Percentiles rank a stretch among this genome's conserved stretches.
Conservation (phyloP, 2,888 invertebrate genomes). For the Morinoia aosen region DNA sequence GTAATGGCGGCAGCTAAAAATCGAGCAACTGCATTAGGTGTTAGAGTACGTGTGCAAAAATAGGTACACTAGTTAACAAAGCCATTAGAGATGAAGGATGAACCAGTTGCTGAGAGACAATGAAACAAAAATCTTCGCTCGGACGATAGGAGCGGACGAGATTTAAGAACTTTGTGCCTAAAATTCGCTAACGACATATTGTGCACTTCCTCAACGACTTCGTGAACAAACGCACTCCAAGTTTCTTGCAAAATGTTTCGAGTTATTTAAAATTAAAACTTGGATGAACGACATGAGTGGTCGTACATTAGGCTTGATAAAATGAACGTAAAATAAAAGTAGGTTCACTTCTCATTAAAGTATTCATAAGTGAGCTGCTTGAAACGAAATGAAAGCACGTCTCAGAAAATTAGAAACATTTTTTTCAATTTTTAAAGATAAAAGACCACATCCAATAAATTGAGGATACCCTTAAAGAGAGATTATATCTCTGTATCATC, state of each 20-base stretch:
- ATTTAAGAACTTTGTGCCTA: background rate
- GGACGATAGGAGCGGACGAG: constrained; percentile 7
- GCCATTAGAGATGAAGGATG: constrained; percentile 52
- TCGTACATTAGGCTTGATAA: background rate
- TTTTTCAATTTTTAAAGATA: background rate
- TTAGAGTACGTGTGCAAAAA: constrained; percentile 48
- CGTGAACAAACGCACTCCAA: background rate
- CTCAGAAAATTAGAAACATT: background rate
- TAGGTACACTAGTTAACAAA: constrained; percentile 27
- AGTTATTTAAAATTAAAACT: background rate
- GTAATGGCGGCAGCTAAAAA: constrained; percentile 38
- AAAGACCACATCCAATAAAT: background rate
- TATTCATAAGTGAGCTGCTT: background rate
- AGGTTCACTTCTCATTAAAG: background rate
- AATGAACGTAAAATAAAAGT: background rate
- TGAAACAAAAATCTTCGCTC: constrained; percentile 4
- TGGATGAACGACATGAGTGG: background rate
- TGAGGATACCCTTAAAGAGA: background rate
- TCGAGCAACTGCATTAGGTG: constrained; percentile 43
- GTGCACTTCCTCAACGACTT: background rate
- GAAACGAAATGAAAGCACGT: background rate
- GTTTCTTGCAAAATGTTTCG: background rate
- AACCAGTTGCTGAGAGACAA: constrained; percentile 34
- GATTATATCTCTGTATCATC: background rate
- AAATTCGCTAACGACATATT: background rate